These are phyloP conservation scores for Calephelis perditalis DNA, from an alignment of 2,888 invertebrate species.

Conservation along the genomic window DNA sequence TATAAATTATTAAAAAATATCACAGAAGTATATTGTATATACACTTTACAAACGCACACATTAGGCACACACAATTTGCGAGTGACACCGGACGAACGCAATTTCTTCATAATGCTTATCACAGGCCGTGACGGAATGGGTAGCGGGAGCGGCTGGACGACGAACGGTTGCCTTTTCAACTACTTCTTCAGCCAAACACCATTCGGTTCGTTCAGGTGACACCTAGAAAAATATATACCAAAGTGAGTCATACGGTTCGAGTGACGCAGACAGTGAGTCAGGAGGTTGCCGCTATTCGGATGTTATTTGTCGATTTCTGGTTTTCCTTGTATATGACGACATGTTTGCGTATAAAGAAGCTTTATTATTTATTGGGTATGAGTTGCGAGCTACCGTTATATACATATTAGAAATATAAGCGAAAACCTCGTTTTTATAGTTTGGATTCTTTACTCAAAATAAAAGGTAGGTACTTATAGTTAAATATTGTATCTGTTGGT, in stretches of 20 bases:
- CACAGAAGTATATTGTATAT: conserved; percentile 58
- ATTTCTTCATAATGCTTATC: conserved; percentile 61
- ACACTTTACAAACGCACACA: conserved; percentile 32
- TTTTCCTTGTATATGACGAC: conserved; percentile 19
- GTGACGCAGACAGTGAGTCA: conserved; percentile 61
- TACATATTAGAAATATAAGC: no score
- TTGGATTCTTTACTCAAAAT: no score
- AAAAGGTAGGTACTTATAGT: no score
- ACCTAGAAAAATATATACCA: conserved; percentile 56
- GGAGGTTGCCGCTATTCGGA: conserved; percentile 24
- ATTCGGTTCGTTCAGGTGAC: conserved; percentile 33
- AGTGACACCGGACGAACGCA: conserved; percentile 64
- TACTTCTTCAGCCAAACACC: conserved; percentile 3
- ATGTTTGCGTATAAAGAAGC: neutral
- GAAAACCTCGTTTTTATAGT: no score
- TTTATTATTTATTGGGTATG: neutral
- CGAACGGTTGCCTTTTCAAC: neutral
- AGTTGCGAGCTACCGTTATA: no score
- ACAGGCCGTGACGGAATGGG: conserved; percentile 68
- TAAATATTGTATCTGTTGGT: no score
- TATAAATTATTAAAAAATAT: conserved; percentile 54
- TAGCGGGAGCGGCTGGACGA: conserved; percentile 28
- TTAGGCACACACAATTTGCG: conserved; percentile 45
- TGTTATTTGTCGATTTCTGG: conserved; percentile 5
- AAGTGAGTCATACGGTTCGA: conserved; percentile 38